These are phyloP conservation scores for Aeoliscus strigatus DNA, from an alignment of 2,797 vertebrate genomes.

Conservation along the genomic window DNA sequence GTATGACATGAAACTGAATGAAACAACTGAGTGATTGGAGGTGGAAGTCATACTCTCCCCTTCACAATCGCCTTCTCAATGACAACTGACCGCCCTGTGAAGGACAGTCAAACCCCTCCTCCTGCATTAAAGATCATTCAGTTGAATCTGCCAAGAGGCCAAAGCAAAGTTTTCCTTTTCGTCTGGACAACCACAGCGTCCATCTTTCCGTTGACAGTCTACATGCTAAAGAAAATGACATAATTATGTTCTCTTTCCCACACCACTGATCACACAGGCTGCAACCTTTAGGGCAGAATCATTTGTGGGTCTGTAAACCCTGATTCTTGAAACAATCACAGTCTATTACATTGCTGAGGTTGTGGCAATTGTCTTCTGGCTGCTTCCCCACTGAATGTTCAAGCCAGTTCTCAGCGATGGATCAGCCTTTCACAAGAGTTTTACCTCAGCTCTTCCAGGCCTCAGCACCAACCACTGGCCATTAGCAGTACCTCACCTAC, in stretches of 20 bases:
- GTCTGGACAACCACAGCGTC: background rate
- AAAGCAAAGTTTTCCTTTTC: background rate
- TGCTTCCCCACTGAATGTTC: too few species aligned
- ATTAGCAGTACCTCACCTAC: too few species aligned
- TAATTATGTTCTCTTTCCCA: background rate
- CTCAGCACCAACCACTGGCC: too few species aligned
- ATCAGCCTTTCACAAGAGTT: constrained; percentile 11
- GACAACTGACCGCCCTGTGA: constrained; percentile 1
- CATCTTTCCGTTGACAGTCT: background rate
- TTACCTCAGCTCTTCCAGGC: background rate
- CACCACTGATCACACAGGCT: background rate
- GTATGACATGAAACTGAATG: too few species aligned
- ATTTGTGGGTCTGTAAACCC: constrained; percentile 11
- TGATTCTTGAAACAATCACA: background rate
- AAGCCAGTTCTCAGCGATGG: background rate
- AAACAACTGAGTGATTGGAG: too few species aligned
- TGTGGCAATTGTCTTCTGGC: too few species aligned
- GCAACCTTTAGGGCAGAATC: background rate
- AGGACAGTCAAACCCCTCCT: background rate
- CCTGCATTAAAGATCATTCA: background rate
- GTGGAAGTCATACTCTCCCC: constrained; percentile 1
- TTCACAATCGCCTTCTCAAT: constrained; percentile 6
- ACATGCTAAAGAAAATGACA: background rate
- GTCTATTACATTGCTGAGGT: too few species aligned
- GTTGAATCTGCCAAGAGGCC: background rate